Percentiles rank a stretch among this genome's conserved stretches.
Conservation (phyloP, 2,113 vertebrate genomes). For the Arvicanthis niloticus region DNA sequence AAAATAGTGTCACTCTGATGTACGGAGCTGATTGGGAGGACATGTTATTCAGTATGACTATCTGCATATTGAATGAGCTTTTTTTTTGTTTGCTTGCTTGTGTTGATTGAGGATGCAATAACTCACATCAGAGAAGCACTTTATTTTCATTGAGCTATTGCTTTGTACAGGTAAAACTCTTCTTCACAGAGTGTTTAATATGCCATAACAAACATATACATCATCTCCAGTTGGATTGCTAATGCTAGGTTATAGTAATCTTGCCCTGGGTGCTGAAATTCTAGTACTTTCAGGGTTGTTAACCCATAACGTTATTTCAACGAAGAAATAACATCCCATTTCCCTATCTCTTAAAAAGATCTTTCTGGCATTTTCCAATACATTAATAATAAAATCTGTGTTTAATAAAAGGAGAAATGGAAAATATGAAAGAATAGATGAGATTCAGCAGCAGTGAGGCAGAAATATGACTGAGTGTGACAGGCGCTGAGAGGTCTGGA, state of each 20-base stretch:
- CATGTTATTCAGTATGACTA: slow-evolving; percentile 50
- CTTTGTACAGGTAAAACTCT: not conserved
- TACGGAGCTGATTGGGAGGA: not conserved
- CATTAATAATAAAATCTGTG: slow-evolving; percentile 76
- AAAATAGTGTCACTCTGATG: not conserved
- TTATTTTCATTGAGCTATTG: slow-evolving; percentile 60
- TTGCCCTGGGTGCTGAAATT: slow-evolving; percentile 65
- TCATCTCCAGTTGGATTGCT: slow-evolving; percentile 46
- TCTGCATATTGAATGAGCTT: not conserved
- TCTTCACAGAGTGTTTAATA: slow-evolving; percentile 39
- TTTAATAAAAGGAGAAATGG: slow-evolving; percentile 71
- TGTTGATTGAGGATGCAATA: slow-evolving; percentile 49
- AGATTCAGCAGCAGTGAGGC: slow-evolving; percentile 26
- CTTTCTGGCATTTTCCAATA: slow-evolving; percentile 68
- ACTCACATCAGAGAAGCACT: slow-evolving; percentile 14
- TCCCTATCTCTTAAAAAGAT: slow-evolving; percentile 64
- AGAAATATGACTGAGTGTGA: slow-evolving; percentile 24
- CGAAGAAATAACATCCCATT: slow-evolving; percentile 67
- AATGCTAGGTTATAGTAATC: slow-evolving; percentile 42
- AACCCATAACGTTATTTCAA: slow-evolving; percentile 67
- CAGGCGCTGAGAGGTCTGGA: not conserved
- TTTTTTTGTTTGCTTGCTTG: slow-evolving; percentile 17
- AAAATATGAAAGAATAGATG: slow-evolving; percentile 72
- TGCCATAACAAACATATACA: slow-evolving; percentile 62
- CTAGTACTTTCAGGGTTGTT: slow-evolving; percentile 56